A percentile compares a stretch with the other conserved stretches of the same genome.
phyloP scores from a whole-genome alignment of 2,797 vertebrate genomes.

The Pipistrellus nathusii region DNA sequence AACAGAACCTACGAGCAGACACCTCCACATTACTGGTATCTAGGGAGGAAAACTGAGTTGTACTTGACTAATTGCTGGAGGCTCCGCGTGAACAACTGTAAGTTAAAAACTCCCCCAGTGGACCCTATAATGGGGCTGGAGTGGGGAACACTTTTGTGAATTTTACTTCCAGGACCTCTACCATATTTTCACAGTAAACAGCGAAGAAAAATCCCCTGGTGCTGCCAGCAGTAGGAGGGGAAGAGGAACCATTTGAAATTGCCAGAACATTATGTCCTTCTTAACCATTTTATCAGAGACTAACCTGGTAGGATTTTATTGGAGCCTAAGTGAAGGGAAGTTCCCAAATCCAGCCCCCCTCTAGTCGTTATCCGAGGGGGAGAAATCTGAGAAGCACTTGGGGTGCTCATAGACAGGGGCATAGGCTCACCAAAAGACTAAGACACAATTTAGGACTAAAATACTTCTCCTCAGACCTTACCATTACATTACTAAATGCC shows the following conservation, averaged over 20 bases:
- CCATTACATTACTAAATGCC: background rate
- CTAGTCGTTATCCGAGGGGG: background rate
- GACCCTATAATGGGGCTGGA: background rate
- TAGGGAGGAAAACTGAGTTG: background rate
- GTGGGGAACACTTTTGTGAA: background rate
- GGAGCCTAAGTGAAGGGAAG: background rate
- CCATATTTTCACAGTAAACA: background rate
- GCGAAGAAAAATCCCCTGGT: background rate
- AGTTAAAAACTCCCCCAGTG: background rate
- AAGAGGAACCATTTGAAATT: background rate
- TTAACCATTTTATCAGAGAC: background rate
- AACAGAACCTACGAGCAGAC: background rate
- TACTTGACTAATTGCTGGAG: background rate
- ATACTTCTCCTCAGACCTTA: background rate
- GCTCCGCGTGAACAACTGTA: background rate
- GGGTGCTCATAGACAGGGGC: background rate
- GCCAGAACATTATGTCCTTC: background rate
- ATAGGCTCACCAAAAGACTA: background rate
- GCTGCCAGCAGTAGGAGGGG: background rate
- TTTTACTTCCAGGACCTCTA: background rate
- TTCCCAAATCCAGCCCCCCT: background rate
- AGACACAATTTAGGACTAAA: background rate
- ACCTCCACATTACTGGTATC: background rate
- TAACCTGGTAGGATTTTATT: background rate
- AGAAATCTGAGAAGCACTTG: background rate